These are phyloP conservation scores for Aleadryas rufinucha DNA, from an alignment of 2,113 vertebrate species.

Conservation along the genomic window DNA sequence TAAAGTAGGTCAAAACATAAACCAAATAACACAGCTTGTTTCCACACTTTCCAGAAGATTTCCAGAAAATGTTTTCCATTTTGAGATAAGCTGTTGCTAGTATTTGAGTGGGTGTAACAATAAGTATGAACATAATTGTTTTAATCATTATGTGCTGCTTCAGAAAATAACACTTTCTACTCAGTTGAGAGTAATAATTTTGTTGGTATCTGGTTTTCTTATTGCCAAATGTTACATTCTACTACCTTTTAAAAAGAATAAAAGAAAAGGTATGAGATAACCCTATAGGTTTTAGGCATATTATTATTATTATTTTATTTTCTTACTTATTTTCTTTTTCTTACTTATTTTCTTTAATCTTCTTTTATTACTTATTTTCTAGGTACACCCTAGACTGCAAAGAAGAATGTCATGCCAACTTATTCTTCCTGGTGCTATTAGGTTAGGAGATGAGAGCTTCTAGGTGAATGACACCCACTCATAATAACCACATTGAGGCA, in stretches of 20 bases:
- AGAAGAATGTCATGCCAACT: slow-evolving; percentile 21
- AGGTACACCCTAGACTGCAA: not conserved
- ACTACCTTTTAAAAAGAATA: not conserved
- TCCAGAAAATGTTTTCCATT: not conserved
- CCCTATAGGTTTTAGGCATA: not conserved
- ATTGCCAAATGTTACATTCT: slow-evolving; percentile 15
- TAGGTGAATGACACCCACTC: not conserved
- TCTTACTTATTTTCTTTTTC: too few relatives aligned
- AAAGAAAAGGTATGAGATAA: not conserved
- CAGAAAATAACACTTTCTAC: not conserved
- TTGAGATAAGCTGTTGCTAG: not conserved
- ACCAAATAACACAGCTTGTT: not conserved
- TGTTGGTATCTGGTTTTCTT: not conserved
- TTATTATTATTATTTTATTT: too few relatives aligned
- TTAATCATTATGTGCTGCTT: not conserved
- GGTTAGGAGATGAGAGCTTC: not conserved
- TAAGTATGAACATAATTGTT: not conserved
- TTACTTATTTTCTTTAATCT: too few relatives aligned
- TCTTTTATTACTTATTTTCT: too few relatives aligned
- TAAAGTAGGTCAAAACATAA: not conserved
- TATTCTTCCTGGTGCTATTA: slow-evolving; percentile 26
- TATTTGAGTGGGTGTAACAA: not conserved
- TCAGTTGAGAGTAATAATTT: not conserved
- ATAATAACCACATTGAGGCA: slow-evolving; percentile 42
- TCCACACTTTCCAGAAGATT: not conserved